phyloP scores from a whole-genome alignment of 2,113 vertebrate species.

The Xiphias gladius region DNA sequence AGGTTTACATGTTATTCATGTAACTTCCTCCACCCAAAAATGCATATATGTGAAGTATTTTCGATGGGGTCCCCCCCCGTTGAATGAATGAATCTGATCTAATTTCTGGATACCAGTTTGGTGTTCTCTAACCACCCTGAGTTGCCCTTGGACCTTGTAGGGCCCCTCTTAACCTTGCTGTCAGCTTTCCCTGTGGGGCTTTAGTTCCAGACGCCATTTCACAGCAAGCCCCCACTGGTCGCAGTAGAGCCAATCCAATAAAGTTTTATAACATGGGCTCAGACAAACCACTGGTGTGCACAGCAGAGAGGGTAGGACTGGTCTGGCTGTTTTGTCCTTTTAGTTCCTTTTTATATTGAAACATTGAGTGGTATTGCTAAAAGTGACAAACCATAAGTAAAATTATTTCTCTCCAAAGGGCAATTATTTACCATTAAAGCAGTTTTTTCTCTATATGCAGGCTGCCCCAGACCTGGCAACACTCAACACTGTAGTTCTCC shows the following conservation, averaged over 20 bases:
- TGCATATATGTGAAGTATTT: background rate
- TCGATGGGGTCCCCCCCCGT: too few relatives aligned
- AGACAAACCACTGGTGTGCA: conserved; percentile 49
- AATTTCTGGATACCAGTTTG: background rate
- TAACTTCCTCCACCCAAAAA: background rate
- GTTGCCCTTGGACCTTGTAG: conserved; percentile 25
- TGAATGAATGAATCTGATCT: too few relatives aligned
- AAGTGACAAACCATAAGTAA: conserved; percentile 1
- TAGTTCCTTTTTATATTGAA: conserved; percentile 27
- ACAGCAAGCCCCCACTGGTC: conserved; percentile 38
- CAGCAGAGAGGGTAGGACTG: background rate
- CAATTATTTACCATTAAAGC: background rate
- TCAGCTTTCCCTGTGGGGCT: conserved; percentile 31
- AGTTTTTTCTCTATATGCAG: background rate
- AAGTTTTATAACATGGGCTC: conserved; percentile 35
- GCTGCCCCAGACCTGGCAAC: background rate
- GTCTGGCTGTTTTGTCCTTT: conserved; percentile 42
- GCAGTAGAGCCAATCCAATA: conserved; percentile 39
- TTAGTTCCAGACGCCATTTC: conserved; percentile 41
- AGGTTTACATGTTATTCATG: background rate
- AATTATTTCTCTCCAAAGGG: background rate
- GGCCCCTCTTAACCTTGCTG: conserved; percentile 45
- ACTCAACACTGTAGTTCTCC: background rate
- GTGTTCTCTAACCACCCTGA: background rate
- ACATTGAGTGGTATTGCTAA: background rate